Percentiles rank a stretch among this genome's conserved stretches.
These are phyloP conservation scores for Sciaenops ocellatus DNA, from an alignment of 2,797 vertebrate species.

Conservation along the genomic window DNA sequence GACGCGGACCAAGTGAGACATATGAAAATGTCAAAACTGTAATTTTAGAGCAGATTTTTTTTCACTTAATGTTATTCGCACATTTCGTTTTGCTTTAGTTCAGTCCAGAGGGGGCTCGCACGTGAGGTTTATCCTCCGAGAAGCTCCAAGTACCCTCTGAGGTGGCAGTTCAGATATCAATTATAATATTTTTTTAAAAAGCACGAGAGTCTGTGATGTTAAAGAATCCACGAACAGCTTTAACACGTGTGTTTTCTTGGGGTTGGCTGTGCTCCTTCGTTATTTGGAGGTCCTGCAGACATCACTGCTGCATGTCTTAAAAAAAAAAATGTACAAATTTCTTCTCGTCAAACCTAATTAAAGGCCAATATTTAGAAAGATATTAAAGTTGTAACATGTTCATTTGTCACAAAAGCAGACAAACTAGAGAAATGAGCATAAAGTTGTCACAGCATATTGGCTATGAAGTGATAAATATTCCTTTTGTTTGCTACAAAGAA, in stretches of 20 bases:
- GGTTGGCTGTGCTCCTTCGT: constrained; percentile 9
- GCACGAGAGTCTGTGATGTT: constrained; percentile 32
- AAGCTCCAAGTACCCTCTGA: constrained; percentile 41
- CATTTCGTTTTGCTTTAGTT: constrained; percentile 46
- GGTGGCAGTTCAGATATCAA: constrained; percentile 55
- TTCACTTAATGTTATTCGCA: constrained; percentile 58
- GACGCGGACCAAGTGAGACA: constrained; percentile 58
- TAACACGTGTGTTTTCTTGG: constrained; percentile 15
- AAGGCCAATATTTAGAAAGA: neutral
- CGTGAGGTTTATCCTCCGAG: constrained; percentile 48
- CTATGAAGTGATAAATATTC: neutral
- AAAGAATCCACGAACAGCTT: constrained; percentile 9
- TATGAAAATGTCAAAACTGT: constrained; percentile 60
- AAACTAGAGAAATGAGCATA: neutral
- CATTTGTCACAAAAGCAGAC: neutral
- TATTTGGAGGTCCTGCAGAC: neutral
- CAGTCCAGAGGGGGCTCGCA: constrained; percentile 34
- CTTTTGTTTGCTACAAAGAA: neutral
- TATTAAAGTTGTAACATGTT: neutral
- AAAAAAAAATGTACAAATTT: constrained; percentile 4
- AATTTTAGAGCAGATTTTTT: constrained; percentile 61
- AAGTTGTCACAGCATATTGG: no score
- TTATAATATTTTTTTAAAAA: constrained; percentile 39
- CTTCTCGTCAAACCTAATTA: neutral
- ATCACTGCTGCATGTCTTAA: neutral